A percentile compares a stretch with the other conserved stretches of the same genome.
phyloP scores from a whole-genome alignment of 2,797 vertebrate species.

The Chelon labrosus region DNA sequence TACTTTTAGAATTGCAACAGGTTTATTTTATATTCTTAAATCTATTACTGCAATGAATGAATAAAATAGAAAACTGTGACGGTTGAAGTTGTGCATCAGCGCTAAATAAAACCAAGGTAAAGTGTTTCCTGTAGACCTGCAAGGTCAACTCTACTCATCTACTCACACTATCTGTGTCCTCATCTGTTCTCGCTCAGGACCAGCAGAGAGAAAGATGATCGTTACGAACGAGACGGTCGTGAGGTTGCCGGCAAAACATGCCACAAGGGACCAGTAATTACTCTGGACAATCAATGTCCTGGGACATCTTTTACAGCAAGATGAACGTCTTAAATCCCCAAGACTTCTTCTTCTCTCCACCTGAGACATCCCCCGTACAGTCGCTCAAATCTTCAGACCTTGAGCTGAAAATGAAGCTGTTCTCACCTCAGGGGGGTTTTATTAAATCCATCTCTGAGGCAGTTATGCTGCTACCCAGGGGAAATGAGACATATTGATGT shows the following conservation, averaged over 20 bases:
- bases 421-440: conserved; percentile 34
- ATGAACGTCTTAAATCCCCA: neutral
- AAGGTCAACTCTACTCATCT: neutral
- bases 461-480: neutral
- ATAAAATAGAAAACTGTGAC: neutral
- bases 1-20: too few relatives aligned
- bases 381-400: neutral
- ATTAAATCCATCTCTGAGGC: conserved; percentile 17
- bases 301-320: conserved; percentile 3
- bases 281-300: conserved; percentile 32
- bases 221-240: conserved; percentile 5
- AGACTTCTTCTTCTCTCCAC: too few relatives aligned
- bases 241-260: conserved; percentile 19
- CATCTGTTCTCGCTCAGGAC: conserved; percentile 30
- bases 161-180: conserved; percentile 17
- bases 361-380: too few relatives aligned
- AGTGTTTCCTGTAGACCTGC: neutral
- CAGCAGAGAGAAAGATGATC: conserved; percentile 38
- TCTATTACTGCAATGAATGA: neutral
- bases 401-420: conserved; percentile 12
- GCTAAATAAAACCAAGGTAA: neutral
- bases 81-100: neutral
- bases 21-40: too few relatives aligned
- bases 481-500: neutral
- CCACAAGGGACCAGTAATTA: conserved; percentile 23